Evolutionary conservation across 2,888 invertebrate genomes (phyloP), one percentile per base, ranked within the genome.

Genomic region (Xylota segnis): DNA sequence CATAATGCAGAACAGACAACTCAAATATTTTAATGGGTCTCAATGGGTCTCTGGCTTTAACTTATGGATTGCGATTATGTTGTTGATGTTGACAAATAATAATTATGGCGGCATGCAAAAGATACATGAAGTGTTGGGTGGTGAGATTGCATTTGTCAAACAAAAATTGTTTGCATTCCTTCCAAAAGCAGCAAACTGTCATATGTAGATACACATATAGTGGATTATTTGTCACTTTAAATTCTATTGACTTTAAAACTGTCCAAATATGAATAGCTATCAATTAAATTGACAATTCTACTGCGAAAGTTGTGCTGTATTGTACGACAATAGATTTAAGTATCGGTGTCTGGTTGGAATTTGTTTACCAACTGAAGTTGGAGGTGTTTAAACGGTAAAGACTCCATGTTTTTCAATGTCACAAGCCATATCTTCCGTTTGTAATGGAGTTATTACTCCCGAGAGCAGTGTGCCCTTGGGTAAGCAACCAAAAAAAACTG

Each of bases 51-150:
- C 47, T 18, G 4, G 18, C 47, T 10, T 47, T 9, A 6, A 10
- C 9, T 47, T 47, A 10, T 14, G 18, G 16, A 0, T 10, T 5
- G 7, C 16, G 7, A 18, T 9, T 45, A 16, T 18, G 14, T 10
- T 47, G 47, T 47, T 47, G 14, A 14, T 43, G 43, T 43, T 43
- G n/a, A 43, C 43, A 43, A 43, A 43, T 43, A 43, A 14, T 43
- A 40, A 40, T 40, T n/a, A 40, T 40, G n/a, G 40, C 4, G 4
- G 6, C 43, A 43, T 14, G 1, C 12, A n/a, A 40, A 34, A 32
- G 0, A 37, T 37, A 0, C 5, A n/a, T 43, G n/a, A 5, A 43
- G 14, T 6, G 6, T 14, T 43, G n/a, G 12, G 43, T 43, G 14
- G 14, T 43, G 43, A 43, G 14, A 43, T 14, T 14, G 43, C 14